phyloP scores from a whole-genome alignment of 2,888 invertebrate genomes.

The Xestia xanthographa region DNA sequence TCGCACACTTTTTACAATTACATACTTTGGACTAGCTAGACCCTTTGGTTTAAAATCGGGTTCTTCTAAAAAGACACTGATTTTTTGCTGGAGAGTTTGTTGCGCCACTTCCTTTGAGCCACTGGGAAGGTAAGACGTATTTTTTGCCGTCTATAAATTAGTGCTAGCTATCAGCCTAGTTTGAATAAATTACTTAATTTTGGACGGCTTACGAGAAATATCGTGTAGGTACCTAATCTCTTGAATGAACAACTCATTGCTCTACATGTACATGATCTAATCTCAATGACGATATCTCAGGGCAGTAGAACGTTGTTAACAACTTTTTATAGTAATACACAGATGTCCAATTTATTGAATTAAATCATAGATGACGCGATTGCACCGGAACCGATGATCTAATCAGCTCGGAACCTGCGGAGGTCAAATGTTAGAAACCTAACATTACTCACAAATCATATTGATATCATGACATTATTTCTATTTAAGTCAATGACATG shows the following conservation, averaged over 20 bases:
- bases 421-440: slow-evolving; percentile 50
- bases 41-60: neutral
- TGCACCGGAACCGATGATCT: slow-evolving; percentile 55
- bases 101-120: neutral
- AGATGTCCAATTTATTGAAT: slow-evolving; percentile 31
- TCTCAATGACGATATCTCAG: slow-evolving; percentile 6
- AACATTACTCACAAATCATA: slow-evolving; percentile 51
- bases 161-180: neutral
- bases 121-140: neutral
- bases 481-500: slow-evolving; percentile 43
- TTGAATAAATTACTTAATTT: neutral
- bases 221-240: neutral
- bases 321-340: slow-evolving; percentile 20
- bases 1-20: neutral
- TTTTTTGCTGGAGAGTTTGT: neutral
- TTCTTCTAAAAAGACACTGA: neutral
- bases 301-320: slow-evolving; percentile 4
- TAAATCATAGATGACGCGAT: slow-evolving; percentile 54
- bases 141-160: neutral
- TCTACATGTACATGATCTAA: neutral
- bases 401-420: slow-evolving; percentile 30
- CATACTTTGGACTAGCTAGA: neutral
- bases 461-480: slow-evolving; percentile 34
- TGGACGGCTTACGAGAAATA: neutral
- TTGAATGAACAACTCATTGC: neutral